phyloP scores from a whole-genome alignment of 1,140 invertebrate species.

The Manduca sexta region DNA sequence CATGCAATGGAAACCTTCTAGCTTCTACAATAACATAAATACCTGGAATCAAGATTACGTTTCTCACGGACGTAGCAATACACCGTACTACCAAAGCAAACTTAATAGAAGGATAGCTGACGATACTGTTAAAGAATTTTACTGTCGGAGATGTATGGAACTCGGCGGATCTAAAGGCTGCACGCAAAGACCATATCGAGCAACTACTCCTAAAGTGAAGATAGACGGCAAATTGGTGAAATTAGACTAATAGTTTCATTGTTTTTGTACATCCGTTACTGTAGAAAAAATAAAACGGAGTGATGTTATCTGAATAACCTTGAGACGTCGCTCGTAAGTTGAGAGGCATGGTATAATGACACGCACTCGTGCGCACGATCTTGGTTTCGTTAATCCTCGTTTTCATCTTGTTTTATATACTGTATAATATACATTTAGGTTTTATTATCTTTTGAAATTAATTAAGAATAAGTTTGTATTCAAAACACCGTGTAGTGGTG shows the following conservation, averaged over 20 bases:
- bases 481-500: no score
- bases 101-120: constrained; percentile 43
- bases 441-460: no score
- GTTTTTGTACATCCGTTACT: constrained; percentile 35
- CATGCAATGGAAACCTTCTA: constrained; percentile 50
- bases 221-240: constrained; percentile 65
- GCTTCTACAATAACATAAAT: constrained; percentile 55
- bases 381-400: constrained; percentile 1
- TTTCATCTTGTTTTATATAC: background rate
- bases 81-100: constrained; percentile 23
- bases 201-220: constrained; percentile 55
- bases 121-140: constrained; percentile 53
- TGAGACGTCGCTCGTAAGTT: constrained; percentile 27
- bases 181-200: constrained; percentile 30
- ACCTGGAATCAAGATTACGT: constrained; percentile 36
- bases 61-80: constrained; percentile 20
- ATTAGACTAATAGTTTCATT: constrained; percentile 56
- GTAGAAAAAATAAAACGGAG: constrained; percentile 34
- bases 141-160: constrained; percentile 58
- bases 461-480: no score
- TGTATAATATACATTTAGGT: no score
- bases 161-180: constrained; percentile 31
- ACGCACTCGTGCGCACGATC: constrained; percentile 11
- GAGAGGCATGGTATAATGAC: constrained; percentile 15
- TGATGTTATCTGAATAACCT: constrained; percentile 50